Evolutionary conservation across 2,113 vertebrate genomes (phyloP).

Genomic region (Toxostoma redivivum): DNA sequence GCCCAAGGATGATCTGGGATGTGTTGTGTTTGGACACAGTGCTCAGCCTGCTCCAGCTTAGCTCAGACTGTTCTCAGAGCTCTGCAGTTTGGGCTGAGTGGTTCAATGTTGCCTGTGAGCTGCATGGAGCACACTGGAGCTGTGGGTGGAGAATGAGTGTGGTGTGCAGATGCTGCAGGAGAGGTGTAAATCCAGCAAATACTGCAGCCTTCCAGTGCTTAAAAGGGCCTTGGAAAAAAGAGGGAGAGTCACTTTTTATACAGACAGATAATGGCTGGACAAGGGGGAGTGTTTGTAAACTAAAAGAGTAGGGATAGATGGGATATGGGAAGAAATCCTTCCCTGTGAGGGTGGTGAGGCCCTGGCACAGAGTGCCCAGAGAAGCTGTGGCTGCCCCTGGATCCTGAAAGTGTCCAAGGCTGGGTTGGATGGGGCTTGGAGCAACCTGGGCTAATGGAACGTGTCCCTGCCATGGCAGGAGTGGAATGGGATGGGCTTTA

Average conservation of each 20-base stretch:
- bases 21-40: fast-evolving
- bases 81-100: fast-evolving
- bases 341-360: fast-evolving
- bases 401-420: neutral
- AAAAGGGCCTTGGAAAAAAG: neutral
- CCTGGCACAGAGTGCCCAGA: neutral
- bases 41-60: neutral
- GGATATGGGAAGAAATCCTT: neutral
- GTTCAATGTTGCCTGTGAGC: fast-evolving
- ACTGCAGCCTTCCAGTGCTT: neutral
- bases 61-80: neutral
- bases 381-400: neutral
- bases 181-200: neutral
- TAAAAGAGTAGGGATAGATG: neutral
- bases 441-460: fast-evolving
- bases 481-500: neutral
- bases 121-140: neutral
- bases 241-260: neutral
- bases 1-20: fast-evolving
- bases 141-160: neutral
- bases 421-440: fast-evolving
- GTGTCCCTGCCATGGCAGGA: neutral
- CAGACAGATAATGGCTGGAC: neutral
- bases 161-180: neutral
- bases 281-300: neutral